Percentiles rank a stretch among this genome's conserved stretches.
These are phyloP conservation scores for Pantherophis alleghaniensis DNA, from an alignment of 2,797 vertebrate species.

Conservation along the genomic window DNA sequence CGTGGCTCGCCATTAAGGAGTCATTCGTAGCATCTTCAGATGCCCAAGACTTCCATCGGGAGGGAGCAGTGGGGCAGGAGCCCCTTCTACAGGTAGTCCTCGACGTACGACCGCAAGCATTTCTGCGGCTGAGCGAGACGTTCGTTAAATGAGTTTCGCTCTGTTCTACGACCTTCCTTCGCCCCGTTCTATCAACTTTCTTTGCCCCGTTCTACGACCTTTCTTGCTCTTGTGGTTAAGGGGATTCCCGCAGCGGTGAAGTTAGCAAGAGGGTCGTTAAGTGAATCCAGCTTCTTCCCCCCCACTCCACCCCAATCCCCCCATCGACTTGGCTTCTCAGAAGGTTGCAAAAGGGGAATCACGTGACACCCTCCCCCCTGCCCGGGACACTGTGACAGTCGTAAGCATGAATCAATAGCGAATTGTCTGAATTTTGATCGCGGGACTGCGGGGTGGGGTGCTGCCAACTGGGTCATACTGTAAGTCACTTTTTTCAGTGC, in stretches of 20 bases:
- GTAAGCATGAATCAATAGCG: not conserved
- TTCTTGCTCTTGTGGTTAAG: not conserved
- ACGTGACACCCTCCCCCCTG: too few species aligned
- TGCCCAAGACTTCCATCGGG: conserved; percentile 44
- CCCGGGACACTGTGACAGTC: not conserved
- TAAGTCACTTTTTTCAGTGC: accelerated
- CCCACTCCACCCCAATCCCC: too few species aligned
- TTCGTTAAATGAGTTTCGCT: too few species aligned
- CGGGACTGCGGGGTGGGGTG: too few species aligned
- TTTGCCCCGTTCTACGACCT: not conserved
- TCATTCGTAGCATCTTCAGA: conserved; percentile 47
- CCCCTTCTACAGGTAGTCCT: not conserved
- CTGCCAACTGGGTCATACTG: too few species aligned
- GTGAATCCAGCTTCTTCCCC: accelerated
- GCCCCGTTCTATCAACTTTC: not conserved
- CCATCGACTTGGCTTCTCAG: not conserved
- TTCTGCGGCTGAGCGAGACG: too few species aligned
- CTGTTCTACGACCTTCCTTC: not conserved
- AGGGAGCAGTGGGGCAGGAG: conserved; percentile 13
- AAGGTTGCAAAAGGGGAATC: not conserved
- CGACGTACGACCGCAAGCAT: not conserved
- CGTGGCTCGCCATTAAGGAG: too few species aligned
- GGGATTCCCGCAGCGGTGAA: accelerated
- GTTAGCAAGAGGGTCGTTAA: accelerated
- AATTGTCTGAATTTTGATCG: accelerated